Base-by-base conservation (phyloP, 2,113 vertebrate genomes). In the Dasyornis broadbenti region DNA sequence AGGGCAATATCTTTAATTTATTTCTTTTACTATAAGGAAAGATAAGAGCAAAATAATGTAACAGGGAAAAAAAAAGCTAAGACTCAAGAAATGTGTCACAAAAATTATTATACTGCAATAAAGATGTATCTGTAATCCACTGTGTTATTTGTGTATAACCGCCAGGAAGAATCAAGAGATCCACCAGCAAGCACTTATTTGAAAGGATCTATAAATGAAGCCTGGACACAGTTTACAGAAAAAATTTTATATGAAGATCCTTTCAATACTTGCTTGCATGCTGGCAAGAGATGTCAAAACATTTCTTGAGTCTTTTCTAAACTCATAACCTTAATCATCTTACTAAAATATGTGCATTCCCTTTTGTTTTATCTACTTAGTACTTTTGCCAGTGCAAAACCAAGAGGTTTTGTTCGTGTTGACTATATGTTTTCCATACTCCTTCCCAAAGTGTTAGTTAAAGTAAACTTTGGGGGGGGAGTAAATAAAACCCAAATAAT, bases 271-370 rank as follows among this genome's bases (percentile, higher is more conserved):
- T 78, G 56, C 21, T 52, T 44, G 39, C 31, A 77, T 13, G 27
- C 33, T 63, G 28, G 72, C 50, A 92, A 70, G 15, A 83, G 6
- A 81, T 14, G 10, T 40, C 45, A 82, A 80, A 78, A 39, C 14
- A 89, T 88, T 94, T 85, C 78, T 80, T 82, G 78, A 96, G 85
- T 90, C 90, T 87, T 87, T 84, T 84, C 20, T 89, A 42, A 93
- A 91, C 5, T 79, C 16, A 5, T 33, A 68, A 61, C 7, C 63
- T 85, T 56, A 52, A 40, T 27, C 14, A 76, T 30, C 26, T 82
- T 68, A 70, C 2, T 56, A 60, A 81, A 86, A 24, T 2, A 73
- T 0, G 5, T 13, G 20, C 68, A 73, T 19, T 78, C 27, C 24
- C 31, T 64, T 90, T 53, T 56, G 13, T 7, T 90, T 28, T 26